Evolutionary conservation across 2,888 invertebrate genomes (phyloP).

Genomic region (Oscheius sp.): DNA sequence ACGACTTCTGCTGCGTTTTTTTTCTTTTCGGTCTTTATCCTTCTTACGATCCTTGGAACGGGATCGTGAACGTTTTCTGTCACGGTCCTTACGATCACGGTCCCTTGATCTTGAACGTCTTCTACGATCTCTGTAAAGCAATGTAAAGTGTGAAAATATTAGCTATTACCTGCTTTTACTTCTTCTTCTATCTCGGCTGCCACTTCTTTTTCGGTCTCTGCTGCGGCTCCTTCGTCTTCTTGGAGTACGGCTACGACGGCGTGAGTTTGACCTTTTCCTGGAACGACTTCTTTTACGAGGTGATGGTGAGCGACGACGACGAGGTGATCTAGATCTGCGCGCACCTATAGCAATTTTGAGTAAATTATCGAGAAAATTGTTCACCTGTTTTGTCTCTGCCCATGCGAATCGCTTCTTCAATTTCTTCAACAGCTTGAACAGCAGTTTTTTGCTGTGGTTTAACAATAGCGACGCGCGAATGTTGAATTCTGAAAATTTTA

Average conservation of each 20-base stretch:
- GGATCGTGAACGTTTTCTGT: conserved; percentile 43
- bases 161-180: background rate
- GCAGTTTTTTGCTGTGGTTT: conserved; percentile 90
- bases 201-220: conserved; percentile 29
- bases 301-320: conserved; percentile 48
- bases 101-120: conserved; percentile 37
- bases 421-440: conserved; percentile 91
- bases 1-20: conserved; percentile 28
- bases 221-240: conserved; percentile 44
- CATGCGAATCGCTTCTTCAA: conserved; percentile 94
- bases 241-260: conserved; percentile 32
- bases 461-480: conserved; percentile 88
- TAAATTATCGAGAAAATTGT: background rate
- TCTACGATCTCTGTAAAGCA: conserved; percentile 27
- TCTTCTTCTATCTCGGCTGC: conserved; percentile 21
- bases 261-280: conserved; percentile 32
- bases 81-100: conserved; percentile 38
- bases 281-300: conserved; percentile 36
- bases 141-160: background rate
- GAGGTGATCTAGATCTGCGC: conserved; percentile 44
- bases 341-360: background rate
- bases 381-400: conserved; percentile 31
- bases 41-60: conserved; percentile 34
- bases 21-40: conserved; percentile 36
- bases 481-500: conserved; percentile 77